Percentiles rank a stretch among this genome's conserved stretches.
These are phyloP conservation scores for Aurelia sp. DNA, from an alignment of 30 jellyfish, hydroid and myxozoan genomes.

Conservation along the genomic window DNA sequence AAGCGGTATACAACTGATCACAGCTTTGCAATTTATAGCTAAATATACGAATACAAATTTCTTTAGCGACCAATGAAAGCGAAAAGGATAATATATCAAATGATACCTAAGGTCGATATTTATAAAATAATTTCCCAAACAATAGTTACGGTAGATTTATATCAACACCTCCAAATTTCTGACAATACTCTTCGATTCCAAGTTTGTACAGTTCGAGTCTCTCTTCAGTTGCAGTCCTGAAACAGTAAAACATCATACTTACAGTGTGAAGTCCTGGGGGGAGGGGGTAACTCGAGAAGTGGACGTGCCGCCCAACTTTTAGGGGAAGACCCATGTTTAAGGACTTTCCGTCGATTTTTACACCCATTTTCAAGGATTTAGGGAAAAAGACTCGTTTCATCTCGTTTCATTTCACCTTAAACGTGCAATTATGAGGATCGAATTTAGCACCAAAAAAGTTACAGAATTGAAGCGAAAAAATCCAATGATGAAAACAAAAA, in stretches of 20 bases:
- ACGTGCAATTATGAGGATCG: too few species aligned
- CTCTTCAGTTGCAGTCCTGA: slow-evolving; percentile 81
- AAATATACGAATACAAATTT: too few species aligned
- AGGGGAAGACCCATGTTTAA: too few species aligned
- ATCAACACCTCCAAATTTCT: slow-evolving; percentile 78
- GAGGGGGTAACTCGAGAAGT: too few species aligned
- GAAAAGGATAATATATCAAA: background rate
- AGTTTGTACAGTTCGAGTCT: slow-evolving; percentile 77
- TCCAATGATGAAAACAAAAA: too few species aligned
- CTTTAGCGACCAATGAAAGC: slow-evolving; percentile 10
- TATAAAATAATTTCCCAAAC: background rate
- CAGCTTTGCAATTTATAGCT: background rate
- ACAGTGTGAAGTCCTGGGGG: background rate
- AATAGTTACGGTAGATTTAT: slow-evolving; percentile 36
- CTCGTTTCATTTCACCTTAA: too few species aligned
- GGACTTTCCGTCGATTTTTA: too few species aligned
- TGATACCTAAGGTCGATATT: background rate
- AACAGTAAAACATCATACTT: background rate
- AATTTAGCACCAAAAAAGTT: too few species aligned
- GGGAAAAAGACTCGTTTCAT: too few species aligned
- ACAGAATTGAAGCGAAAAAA: too few species aligned
- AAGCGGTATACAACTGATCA: background rate
- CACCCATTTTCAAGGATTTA: too few species aligned
- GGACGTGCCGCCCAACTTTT: too few species aligned
- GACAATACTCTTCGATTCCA: slow-evolving; percentile 91